These are phyloP conservation scores for Apis florea DNA, from an alignment of 1,140 invertebrate genomes.

Conservation along the genomic window DNA sequence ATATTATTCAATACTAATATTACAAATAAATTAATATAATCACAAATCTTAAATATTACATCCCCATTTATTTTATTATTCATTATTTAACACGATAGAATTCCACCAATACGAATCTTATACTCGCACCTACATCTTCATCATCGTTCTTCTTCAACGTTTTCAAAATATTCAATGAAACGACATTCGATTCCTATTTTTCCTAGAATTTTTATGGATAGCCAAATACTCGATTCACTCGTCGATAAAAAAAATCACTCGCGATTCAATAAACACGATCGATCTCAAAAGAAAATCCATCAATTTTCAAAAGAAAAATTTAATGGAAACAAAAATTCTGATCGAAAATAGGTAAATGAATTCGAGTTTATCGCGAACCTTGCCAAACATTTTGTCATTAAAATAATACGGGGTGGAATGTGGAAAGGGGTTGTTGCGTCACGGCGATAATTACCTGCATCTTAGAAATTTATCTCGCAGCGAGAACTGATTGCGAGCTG, in stretches of 20 bases:
- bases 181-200: no score
- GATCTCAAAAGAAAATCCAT: not conserved
- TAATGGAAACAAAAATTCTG: not conserved
- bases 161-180: no score
- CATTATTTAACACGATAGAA: no score
- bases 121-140: no score
- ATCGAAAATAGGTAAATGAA: not conserved
- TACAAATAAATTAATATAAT: not conserved
- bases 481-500: slow-evolving; percentile 25
- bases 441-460: slow-evolving; percentile 7
- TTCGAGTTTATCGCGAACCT: not conserved
- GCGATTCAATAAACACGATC: no score
- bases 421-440: not conserved
- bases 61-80: no score
- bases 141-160: no score
- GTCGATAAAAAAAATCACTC: no score
- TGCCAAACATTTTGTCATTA: slow-evolving; percentile 13
- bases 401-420: not conserved
- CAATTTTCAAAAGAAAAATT: not conserved
- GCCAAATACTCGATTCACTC: no score
- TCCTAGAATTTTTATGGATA: no score
- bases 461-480: slow-evolving; percentile 31
- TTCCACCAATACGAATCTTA: no score
- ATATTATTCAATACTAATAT: not conserved
- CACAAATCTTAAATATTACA: no score